Conservation (phyloP, 2,888 invertebrate species). For the Darwinula stevensoni region DNA sequence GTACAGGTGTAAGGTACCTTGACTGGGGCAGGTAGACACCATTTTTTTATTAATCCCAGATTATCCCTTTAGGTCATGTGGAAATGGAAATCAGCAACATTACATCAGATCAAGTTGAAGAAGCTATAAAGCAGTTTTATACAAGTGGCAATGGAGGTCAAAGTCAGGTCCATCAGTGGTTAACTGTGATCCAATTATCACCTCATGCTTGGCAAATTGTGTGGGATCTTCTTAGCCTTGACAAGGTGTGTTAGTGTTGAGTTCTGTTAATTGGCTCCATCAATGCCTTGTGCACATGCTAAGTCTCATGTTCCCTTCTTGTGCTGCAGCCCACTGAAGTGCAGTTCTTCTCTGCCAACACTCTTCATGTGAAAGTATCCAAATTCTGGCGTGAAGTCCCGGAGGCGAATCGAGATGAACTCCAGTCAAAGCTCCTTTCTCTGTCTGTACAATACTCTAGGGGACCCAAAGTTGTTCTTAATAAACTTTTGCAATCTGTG, state of each 20-base stretch:
- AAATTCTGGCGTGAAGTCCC: not conserved
- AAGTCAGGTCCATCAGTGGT: not conserved
- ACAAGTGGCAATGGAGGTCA: not conserved
- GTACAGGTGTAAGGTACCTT: too few relatives aligned
- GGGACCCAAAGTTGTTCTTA: not conserved
- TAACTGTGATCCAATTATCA: not conserved
- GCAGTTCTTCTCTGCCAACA: not conserved
- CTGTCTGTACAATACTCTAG: not conserved
- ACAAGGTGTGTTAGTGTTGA: too few relatives aligned
- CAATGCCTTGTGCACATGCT: not conserved
- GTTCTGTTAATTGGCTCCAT: too few relatives aligned
- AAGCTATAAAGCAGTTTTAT: not conserved
- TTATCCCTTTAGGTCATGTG: too few relatives aligned
- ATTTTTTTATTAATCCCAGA: too few relatives aligned
- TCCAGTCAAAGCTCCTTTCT: not conserved
- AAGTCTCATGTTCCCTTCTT: too few relatives aligned
- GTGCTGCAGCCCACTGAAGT: slow-evolving; percentile 2
- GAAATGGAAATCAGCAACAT: too few relatives aligned
- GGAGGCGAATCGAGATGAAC: not conserved
- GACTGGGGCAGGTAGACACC: too few relatives aligned
- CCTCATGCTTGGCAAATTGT: not conserved
- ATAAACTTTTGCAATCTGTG: not conserved
- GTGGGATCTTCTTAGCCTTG: not conserved
- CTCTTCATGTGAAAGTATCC: not conserved
- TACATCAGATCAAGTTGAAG: not conserved